phyloP scores from a whole-genome alignment of 2,113 vertebrate genomes.

The Alligator mississippiensis region DNA sequence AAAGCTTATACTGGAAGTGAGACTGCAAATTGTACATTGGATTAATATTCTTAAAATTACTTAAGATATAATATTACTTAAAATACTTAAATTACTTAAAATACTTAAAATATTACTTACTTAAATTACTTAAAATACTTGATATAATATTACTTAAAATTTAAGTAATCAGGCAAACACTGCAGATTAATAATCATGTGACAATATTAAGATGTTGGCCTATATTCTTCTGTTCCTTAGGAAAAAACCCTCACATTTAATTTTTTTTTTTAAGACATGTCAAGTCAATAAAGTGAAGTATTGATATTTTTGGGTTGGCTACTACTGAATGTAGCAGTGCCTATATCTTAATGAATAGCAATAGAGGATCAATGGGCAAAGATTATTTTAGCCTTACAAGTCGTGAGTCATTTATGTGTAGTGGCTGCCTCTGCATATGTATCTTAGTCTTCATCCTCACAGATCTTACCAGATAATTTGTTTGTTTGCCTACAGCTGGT shows the following conservation, averaged over 20 bases:
- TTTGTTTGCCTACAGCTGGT: not conserved
- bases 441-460: not conserved
- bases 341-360: fast-evolving
- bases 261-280: not conserved
- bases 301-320: not conserved
- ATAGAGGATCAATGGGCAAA: not conserved
- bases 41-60: not conserved
- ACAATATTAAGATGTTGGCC: not conserved
- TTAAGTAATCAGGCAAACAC: not conserved
- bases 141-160: too few species aligned
- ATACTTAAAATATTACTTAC: too few species aligned
- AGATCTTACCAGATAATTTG: not conserved
- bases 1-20: not conserved
- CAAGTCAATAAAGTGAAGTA: fast-evolving
- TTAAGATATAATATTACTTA: too few species aligned
- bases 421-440: not conserved
- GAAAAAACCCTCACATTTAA: not conserved
- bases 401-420: not conserved
- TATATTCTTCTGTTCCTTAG: not conserved
- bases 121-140: too few species aligned
- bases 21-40: not conserved
- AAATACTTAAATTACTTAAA: too few species aligned
- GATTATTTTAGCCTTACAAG: not conserved
- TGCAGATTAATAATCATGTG: not conserved
- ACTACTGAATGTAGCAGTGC: not conserved